These are phyloP conservation scores for Thrips palmi DNA, from an alignment of 1,140 invertebrate species.

Conservation along the genomic window DNA sequence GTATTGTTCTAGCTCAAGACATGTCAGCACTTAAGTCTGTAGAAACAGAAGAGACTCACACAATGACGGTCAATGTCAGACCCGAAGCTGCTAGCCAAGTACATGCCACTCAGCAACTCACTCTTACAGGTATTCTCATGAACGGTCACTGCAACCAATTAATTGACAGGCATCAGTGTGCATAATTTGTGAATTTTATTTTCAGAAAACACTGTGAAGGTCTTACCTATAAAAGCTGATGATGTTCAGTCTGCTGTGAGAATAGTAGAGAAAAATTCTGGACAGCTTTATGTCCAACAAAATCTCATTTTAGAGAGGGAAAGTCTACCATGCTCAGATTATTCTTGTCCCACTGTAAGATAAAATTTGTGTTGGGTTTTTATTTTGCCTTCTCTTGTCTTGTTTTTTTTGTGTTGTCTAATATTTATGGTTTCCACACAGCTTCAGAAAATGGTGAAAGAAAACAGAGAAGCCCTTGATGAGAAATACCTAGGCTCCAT, in stretches of 20 bases:
- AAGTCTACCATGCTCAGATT: slow-evolving; percentile 25
- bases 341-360: slow-evolving; percentile 28
- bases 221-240: slow-evolving; percentile 17
- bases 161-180: slow-evolving; percentile 2
- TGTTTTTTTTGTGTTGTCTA: background rate
- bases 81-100: slow-evolving; percentile 32
- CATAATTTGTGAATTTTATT: background rate
- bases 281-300: slow-evolving; percentile 15
- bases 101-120: slow-evolving; percentile 24
- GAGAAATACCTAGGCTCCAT: slow-evolving; percentile 35
- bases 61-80: slow-evolving; percentile 27
- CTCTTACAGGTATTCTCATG: slow-evolving; percentile 21
- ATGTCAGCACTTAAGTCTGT: slow-evolving; percentile 21
- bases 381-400: background rate
- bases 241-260: slow-evolving; percentile 22
- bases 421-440: slow-evolving; percentile 15
- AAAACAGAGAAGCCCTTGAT: slow-evolving; percentile 29
- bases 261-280: slow-evolving; percentile 14
- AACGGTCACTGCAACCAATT: slow-evolving; percentile 7
- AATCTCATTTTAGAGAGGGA: slow-evolving; percentile 16
- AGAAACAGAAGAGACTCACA: slow-evolving; percentile 30
- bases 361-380: slow-evolving; percentile 10
- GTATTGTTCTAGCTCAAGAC: slow-evolving; percentile 22
- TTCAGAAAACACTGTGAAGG: slow-evolving; percentile 15
- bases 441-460: slow-evolving; percentile 32